Base-by-base conservation (phyloP, 1,140 invertebrate species). In the Chlorops oryzae region DNA sequence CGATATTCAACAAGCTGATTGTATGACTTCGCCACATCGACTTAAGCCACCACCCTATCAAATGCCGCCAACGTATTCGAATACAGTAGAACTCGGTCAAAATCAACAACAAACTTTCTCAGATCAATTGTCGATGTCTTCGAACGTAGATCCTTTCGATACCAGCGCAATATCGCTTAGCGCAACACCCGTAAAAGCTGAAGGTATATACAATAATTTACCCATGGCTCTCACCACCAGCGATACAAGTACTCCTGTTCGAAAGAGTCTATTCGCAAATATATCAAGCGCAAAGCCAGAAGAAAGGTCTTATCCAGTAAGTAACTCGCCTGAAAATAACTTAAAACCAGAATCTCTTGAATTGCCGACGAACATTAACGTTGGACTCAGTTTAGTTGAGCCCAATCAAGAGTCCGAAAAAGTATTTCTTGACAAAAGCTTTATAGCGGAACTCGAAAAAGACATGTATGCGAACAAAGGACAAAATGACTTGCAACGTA, bases 401-500 rank as follows among this genome's bases (percentile, higher is more conserved):
- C 43, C 9, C 21, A 18, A 17, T 13, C 28, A 9, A 9, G 39
- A 39, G 15, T 39, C 47, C 5, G 45, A 22, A 53, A 65, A 60
- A 15, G 57, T 68, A 10, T 27, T 66, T 32, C 52, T 81, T n/a
- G 80, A 82, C 59, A 66, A 77, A 2, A 72, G 68, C 2, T 82
- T 84, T 42, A 69, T 83, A 5, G 77, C 77, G 0, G 81, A 83
- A 54, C 59, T 83, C 35, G 81, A 83, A 58, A 83, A 83, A 54
- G 78, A 78, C 52, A 63, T 84, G 21, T 72, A 69, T 50, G 63
- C 59, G 35, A 70, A 51, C 46, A 59, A 60, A 37, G 61, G 59
- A 5, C 62, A 65, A 41, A 59, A 59, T 51, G 63, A 71, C 38
- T 71, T 58, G 38, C 54, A 71, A 38, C 63, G 65, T 40, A 79